Percentiles rank a stretch among this genome's conserved stretches.
Conservation (phyloP, 2,797 vertebrate genomes). For the Sternotherus odoratus region DNA sequence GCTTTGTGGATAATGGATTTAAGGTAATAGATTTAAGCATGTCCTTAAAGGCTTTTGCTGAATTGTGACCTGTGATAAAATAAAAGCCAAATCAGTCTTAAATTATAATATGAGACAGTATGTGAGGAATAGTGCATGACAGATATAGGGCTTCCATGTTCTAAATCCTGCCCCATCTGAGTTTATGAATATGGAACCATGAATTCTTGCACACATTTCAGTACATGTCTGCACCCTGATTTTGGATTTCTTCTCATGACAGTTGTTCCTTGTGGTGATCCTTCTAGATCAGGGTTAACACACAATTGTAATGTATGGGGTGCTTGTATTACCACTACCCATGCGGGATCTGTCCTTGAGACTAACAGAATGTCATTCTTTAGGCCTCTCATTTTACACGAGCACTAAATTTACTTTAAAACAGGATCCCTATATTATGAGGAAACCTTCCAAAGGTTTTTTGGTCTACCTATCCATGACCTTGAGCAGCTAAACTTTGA, state of each 20-base stretch:
- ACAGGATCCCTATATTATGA: background rate
- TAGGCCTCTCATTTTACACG: accelerated
- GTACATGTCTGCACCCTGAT: background rate
- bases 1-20: background rate
- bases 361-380: background rate
- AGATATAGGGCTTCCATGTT: background rate
- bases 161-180: background rate
- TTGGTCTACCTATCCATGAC: constrained; percentile 28
- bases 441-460: background rate
- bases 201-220: background rate
- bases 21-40: background rate
- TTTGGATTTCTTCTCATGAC: background rate
- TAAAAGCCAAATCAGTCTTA: background rate
- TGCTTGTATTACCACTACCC: background rate
- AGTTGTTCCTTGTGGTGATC: background rate
- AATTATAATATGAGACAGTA: background rate
- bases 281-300: background rate
- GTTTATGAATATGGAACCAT: background rate
- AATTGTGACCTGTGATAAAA: background rate
- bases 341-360: background rate
- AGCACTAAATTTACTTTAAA: background rate
- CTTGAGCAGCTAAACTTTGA: background rate
- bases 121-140: background rate
- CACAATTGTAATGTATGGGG: background rate
- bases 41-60: background rate